phyloP scores from a whole-genome alignment of 2,888 invertebrate species.

The Drosophila neoperkinsi region DNA sequence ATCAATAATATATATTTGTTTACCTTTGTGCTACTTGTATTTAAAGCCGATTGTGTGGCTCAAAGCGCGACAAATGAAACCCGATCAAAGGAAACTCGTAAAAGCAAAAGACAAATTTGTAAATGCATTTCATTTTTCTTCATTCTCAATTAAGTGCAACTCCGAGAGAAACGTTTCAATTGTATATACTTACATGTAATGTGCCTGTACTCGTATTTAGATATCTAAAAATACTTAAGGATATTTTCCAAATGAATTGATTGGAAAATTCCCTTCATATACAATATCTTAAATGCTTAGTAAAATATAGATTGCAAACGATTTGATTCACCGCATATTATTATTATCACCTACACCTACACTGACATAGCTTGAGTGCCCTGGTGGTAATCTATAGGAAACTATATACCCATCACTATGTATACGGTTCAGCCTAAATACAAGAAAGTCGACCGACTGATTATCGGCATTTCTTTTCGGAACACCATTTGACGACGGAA shows the following conservation, averaged over 20 bases:
- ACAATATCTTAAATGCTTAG: slow-evolving; percentile 1
- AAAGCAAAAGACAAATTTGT: slow-evolving; percentile 31
- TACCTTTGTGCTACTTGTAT: slow-evolving; percentile 31
- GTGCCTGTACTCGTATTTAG: slow-evolving; percentile 18
- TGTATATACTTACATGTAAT: slow-evolving; percentile 5
- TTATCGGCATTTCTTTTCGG: neutral
- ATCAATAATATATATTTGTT: slow-evolving; percentile 17
- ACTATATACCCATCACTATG: neutral
- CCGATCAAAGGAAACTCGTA: slow-evolving; percentile 22
- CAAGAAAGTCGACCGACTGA: too few species aligned
- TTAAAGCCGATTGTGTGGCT: slow-evolving; percentile 26
- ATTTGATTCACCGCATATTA: neutral
- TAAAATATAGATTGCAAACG: slow-evolving; percentile 2
- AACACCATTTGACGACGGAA: neutral
- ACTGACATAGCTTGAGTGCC: neutral
- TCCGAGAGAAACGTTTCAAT: neutral
- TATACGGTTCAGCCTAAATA: neutral
- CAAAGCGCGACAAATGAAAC: slow-evolving; percentile 24
- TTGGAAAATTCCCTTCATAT: neutral
- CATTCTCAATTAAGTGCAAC: slow-evolving; percentile 13
- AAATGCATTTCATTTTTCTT: slow-evolving; percentile 36
- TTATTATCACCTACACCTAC: neutral
- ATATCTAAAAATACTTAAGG: slow-evolving; percentile 5
- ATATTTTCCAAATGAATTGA: neutral
- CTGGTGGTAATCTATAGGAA: neutral